phyloP scores from a whole-genome alignment of 2,888 invertebrate species.

The Prionchulus punctatus region DNA sequence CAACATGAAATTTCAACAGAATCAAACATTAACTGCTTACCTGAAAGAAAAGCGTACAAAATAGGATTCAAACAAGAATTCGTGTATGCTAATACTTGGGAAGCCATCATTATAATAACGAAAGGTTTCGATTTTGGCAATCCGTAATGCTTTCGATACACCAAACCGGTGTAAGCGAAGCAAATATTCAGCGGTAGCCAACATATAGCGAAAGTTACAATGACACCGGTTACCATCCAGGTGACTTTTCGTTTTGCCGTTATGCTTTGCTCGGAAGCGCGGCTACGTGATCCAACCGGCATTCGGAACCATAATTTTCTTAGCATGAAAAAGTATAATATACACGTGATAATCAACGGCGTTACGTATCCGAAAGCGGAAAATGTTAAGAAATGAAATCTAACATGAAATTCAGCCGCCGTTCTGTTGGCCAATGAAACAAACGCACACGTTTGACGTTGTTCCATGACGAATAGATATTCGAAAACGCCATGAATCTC shows the following conservation, averaged over 20 bases:
- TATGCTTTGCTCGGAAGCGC: constrained; percentile 51
- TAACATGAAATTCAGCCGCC: constrained; percentile 11
- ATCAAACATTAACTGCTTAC: not conserved
- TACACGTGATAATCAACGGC: constrained; percentile 66
- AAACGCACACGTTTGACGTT: constrained; percentile 7
- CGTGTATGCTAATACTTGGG: constrained; percentile 52
- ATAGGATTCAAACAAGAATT: constrained; percentile 88
- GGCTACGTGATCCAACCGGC: not conserved
- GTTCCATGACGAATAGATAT: not conserved
- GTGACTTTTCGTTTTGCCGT: constrained; percentile 74
- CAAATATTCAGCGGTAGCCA: constrained; percentile 79
- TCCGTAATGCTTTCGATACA: not conserved
- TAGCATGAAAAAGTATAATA: constrained; percentile 74
- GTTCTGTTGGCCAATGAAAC: not conserved
- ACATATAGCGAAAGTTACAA: constrained; percentile 71
- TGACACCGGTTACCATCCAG: constrained; percentile 55
- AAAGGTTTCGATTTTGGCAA: not conserved
- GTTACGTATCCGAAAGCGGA: constrained; percentile 72
- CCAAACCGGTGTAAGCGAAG: constrained; percentile 18
- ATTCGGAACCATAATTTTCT: constrained; percentile 54
- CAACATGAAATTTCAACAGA: not conserved
- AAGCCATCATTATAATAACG: not conserved
- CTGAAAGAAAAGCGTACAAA: constrained; percentile 79
- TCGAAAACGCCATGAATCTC: constrained; percentile 19
- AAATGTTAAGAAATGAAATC: constrained; percentile 50